Base-by-base conservation (phyloP, 2,113 vertebrate species). In the Aix galericulata region DNA sequence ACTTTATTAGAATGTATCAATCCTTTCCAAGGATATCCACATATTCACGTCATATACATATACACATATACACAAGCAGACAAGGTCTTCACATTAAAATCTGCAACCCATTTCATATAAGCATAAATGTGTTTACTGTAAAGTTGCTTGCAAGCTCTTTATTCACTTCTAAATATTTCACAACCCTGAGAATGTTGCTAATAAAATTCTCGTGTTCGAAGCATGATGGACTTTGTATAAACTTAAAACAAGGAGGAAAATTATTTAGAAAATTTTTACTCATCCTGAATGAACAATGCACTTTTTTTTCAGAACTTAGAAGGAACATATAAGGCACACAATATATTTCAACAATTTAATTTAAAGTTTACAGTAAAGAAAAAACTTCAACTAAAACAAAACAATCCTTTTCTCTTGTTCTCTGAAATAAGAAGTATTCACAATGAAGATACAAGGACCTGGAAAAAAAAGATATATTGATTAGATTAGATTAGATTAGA, bases 401-500 rank as follows among this genome's bases (percentile, higher is more conserved):
- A 59, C 13, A 77, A 46, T 88, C n/a, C 10, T 38, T 87, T 88
- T 69, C 91, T 62, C 44, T 89, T 77, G 50, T 89, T 95, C 68
- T 84, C 66, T 52, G 46, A 93, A 93, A 86, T 53, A 82, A 69
- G 26, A 79, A 59, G 17, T 31, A 86, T 86, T 93, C 26, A 58
- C 62, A 58, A 32, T 32, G 32, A 73, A 42, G 56, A 90, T 81
- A 67, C 26, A 79, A 82, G 83, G 82, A 92, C 81, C 55, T 89
- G 78, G 58, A 90, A 63, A 88, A 91, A 91, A 96, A 40, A 40
- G 93, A 94, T 94, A 95, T 78, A 85, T 92, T 93, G 86, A 95
- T 96, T 96, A 96, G 93, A 95, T 95, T 96, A 96, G 93, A 96
- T 96, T 40, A 40, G 38, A 95, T 96, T 96, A 96, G 93, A 95